These are phyloP conservation scores for Centropristis striata DNA, from an alignment of 2,113 vertebrate genomes.

Conservation along the genomic window DNA sequence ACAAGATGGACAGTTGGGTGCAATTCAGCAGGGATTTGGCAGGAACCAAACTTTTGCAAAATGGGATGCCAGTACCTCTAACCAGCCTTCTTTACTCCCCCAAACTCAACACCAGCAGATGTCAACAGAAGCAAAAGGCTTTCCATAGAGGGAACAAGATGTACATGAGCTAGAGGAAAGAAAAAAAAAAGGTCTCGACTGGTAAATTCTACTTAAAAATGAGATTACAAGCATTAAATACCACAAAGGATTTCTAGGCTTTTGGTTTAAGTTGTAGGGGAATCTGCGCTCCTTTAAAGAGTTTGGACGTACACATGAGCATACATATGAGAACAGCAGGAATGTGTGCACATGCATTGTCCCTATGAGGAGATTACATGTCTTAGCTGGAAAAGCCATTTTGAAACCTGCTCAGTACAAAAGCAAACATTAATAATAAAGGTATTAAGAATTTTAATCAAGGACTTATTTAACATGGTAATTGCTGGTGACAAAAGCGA, in stretches of 20 bases:
- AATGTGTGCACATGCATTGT: constrained; percentile 27
- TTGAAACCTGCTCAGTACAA: constrained; percentile 49
- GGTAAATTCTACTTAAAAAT: not conserved
- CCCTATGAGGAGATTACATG: constrained; percentile 52
- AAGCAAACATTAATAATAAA: constrained; percentile 74
- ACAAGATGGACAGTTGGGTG: constrained; percentile 5
- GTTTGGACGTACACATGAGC: not conserved
- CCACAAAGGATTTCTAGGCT: not conserved
- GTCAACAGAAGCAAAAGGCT: constrained; percentile 70
- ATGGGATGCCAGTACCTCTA: not conserved
- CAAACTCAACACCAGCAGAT: constrained; percentile 72
- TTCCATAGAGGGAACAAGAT: not conserved
- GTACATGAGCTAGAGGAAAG: not conserved
- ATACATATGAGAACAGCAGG: not conserved
- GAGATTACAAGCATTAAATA: not conserved
- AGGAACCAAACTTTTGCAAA: constrained; percentile 18
- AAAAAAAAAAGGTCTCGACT: not conserved
- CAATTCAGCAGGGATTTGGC: constrained; percentile 3
- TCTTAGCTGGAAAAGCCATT: constrained; percentile 61
- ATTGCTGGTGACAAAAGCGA: constrained; percentile 60
- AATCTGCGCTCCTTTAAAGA: not conserved
- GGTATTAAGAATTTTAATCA: constrained; percentile 71
- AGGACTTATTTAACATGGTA: constrained; percentile 67
- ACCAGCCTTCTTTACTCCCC: not conserved
- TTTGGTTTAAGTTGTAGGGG: not conserved